A percentile compares a stretch with the other conserved stretches of the same genome.
Evolutionary conservation across 2,888 invertebrate species (phyloP).

Genomic region (Acleris sparsana): DNA sequence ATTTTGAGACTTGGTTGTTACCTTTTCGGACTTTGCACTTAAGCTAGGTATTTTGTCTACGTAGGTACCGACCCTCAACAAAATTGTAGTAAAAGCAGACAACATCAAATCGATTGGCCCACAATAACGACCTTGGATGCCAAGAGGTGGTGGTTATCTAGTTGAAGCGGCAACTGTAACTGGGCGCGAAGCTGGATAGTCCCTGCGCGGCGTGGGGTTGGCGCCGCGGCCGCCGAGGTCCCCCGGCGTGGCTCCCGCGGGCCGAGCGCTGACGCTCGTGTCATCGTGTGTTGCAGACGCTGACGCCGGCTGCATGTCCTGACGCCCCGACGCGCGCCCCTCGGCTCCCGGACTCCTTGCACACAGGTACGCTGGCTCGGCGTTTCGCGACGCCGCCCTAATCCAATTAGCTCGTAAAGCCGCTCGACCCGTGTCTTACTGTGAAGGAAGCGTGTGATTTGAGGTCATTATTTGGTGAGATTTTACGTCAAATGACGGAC

Average conservation of each 20-base stretch:
- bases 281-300: conserved; percentile 20
- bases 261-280: conserved; percentile 10
- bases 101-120: too few relatives aligned
- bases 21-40: too few relatives aligned
- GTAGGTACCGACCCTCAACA: too few relatives aligned
- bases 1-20: too few relatives aligned
- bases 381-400: not conserved
- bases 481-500: not conserved
- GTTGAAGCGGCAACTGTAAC: not conserved
- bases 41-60: too few relatives aligned
- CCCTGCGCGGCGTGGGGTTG: too few relatives aligned
- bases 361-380: conserved; percentile 18
- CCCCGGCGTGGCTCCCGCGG: conserved; percentile 22
- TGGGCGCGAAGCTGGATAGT: not conserved
- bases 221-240: conserved; percentile 1
- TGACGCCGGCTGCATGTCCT: conserved; percentile 26
- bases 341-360: conserved; percentile 14
- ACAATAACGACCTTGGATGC: too few relatives aligned
- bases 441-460: not conserved
- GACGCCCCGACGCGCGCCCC: conserved; percentile 25
- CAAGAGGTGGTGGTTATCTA: too few relatives aligned
- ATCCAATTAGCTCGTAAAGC: conserved; percentile 28
- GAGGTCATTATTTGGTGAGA: not conserved
- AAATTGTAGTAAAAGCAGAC: too few relatives aligned
- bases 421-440: conserved; percentile 13